Conservation (phyloP, 2,797 vertebrate genomes). For the Molossus molossus region DNA sequence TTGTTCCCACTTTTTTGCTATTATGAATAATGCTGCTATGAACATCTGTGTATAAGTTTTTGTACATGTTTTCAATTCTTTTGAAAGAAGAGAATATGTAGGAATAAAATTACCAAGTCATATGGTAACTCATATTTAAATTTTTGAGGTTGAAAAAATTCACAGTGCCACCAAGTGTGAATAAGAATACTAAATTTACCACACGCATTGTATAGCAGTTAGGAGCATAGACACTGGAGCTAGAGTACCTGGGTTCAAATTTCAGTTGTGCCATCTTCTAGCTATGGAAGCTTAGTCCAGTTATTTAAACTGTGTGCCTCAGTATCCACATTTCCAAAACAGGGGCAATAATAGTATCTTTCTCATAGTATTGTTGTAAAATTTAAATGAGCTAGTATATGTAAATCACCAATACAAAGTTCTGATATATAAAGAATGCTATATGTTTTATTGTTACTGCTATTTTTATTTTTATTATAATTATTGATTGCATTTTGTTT, state of each 20-base stretch:
- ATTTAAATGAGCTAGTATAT: constrained; percentile 8
- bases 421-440: background rate
- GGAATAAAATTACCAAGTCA: constrained; percentile 21
- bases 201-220: background rate
- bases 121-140: background rate
- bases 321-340: constrained; percentile 17
- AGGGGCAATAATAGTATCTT: background rate
- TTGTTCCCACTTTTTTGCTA: background rate
- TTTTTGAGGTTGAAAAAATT: background rate
- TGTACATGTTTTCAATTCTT: background rate
- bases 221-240: background rate
- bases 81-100: background rate
- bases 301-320: background rate
- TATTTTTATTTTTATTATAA: constrained; percentile 29
- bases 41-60: constrained; percentile 27
- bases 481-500: constrained; percentile 39
- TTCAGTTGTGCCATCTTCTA: background rate
- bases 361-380: constrained; percentile 19
- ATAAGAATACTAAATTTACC: background rate
- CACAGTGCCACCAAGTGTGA: background rate
- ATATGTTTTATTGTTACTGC: background rate
- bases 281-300: background rate
- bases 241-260: background rate
- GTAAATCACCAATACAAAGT: background rate
- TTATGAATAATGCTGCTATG: background rate